Evolutionary conservation across 2,113 vertebrate genomes (phyloP).

Genomic region (Rhea pennata): DNA sequence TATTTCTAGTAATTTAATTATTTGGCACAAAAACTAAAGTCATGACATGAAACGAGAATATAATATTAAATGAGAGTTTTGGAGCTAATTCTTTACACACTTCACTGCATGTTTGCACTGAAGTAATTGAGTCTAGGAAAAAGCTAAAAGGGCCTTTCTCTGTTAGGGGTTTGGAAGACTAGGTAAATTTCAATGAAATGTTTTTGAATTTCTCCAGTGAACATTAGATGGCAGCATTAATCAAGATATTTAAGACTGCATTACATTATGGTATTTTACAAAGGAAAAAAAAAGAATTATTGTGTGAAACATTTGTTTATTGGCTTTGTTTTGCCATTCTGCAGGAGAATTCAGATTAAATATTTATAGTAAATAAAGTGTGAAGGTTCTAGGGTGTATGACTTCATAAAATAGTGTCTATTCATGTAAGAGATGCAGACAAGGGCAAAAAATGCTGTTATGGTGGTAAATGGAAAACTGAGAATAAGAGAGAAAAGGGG

Average conservation of each 20-base stretch:
- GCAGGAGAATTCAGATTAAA: neutral
- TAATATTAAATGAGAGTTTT: neutral
- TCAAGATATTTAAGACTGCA: constrained; percentile 20
- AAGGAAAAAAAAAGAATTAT: neutral
- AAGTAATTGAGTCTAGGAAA: neutral
- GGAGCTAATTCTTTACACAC: neutral
- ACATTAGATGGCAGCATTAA: constrained; percentile 76
- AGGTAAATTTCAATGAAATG: neutral
- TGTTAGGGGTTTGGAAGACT: neutral
- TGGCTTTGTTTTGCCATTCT: neutral
- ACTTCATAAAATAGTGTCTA: neutral
- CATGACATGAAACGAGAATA: neutral
- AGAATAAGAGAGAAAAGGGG: neutral
- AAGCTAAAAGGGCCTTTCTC: neutral
- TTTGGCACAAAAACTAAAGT: neutral
- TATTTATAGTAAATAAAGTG: neutral
- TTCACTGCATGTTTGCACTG: neutral
- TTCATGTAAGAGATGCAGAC: neutral
- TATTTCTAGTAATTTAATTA: neutral
- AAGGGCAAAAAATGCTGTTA: neutral
- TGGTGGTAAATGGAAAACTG: fast-evolving
- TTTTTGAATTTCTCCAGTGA: constrained; percentile 5
- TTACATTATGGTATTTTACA: neutral
- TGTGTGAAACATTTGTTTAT: neutral
- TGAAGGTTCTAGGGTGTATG: neutral